phyloP scores from a whole-genome alignment of 2,113 vertebrate species.

The Argyrosomus japonicus region DNA sequence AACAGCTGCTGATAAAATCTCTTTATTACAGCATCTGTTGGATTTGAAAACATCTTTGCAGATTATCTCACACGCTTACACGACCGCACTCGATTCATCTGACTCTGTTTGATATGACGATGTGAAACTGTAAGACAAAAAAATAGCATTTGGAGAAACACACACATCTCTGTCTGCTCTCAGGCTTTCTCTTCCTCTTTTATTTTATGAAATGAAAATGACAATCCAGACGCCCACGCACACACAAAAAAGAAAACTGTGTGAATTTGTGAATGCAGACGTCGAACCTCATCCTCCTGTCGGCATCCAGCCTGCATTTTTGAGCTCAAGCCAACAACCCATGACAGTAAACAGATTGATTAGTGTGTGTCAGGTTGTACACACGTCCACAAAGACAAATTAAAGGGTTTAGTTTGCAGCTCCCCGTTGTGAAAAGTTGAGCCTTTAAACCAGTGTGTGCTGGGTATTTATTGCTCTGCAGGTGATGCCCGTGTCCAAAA shows the following conservation, averaged over 20 bases:
- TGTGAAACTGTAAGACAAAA: conserved; percentile 19
- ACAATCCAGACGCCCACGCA: background rate
- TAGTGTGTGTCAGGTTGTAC: conserved; percentile 5
- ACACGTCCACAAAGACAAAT: conserved; percentile 1
- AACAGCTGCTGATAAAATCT: background rate
- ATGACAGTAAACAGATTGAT: conserved; percentile 24
- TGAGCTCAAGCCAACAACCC: background rate
- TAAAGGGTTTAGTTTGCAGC: background rate
- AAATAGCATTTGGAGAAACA: conserved; percentile 22
- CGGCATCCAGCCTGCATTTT: background rate
- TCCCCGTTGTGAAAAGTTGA: background rate
- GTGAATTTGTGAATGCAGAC: background rate
- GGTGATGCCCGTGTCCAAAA: too few relatives aligned
- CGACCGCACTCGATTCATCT: background rate
- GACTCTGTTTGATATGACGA: background rate
- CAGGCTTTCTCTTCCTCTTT: conserved; percentile 65
- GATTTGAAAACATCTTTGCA: background rate
- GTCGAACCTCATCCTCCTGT: background rate
- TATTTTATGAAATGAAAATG: conserved; percentile 54
- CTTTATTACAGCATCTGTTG: background rate
- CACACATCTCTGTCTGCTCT: background rate
- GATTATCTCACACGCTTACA: background rate
- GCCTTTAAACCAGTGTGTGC: background rate
- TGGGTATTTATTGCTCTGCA: background rate
- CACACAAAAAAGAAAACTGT: background rate